phyloP scores from a whole-genome alignment of 2,888 invertebrate genomes.

The Tetragonisca angustula region DNA sequence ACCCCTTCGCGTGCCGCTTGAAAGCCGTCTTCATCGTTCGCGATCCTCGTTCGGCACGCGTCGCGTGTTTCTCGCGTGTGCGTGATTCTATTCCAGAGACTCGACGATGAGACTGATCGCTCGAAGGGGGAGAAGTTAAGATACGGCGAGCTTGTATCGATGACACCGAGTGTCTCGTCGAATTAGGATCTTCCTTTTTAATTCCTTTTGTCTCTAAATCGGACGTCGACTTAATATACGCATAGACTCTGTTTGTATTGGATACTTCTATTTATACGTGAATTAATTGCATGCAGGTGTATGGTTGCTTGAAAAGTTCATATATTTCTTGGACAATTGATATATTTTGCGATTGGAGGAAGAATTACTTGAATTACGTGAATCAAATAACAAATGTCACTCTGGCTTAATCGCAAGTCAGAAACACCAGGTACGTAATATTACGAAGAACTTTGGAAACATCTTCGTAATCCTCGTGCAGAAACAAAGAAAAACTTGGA shows the following conservation, averaged over 20 bases:
- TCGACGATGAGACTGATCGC: neutral
- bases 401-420: neutral
- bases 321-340: neutral
- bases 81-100: conserved; percentile 12
- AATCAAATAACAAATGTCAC: neutral
- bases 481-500: neutral
- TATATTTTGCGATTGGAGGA: neutral
- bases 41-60: conserved; percentile 35
- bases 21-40: conserved; percentile 35
- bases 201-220: neutral
- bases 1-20: conserved; percentile 17
- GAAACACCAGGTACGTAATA: neutral
- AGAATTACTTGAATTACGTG: neutral
- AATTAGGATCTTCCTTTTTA: neutral
- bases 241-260: too few species aligned
- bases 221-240: too few species aligned
- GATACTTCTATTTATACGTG: too few species aligned
- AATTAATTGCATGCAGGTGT: neutral
- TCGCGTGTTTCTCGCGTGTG: conserved; percentile 7
- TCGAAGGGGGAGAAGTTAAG: neutral
- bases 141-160: neutral
- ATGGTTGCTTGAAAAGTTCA: neutral
- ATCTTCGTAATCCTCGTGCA: neutral
- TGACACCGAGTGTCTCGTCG: neutral
- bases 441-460: neutral